Evolutionary conservation across 2,888 invertebrate species (phyloP).

Genomic region (Lepidochrysops patricia): DNA sequence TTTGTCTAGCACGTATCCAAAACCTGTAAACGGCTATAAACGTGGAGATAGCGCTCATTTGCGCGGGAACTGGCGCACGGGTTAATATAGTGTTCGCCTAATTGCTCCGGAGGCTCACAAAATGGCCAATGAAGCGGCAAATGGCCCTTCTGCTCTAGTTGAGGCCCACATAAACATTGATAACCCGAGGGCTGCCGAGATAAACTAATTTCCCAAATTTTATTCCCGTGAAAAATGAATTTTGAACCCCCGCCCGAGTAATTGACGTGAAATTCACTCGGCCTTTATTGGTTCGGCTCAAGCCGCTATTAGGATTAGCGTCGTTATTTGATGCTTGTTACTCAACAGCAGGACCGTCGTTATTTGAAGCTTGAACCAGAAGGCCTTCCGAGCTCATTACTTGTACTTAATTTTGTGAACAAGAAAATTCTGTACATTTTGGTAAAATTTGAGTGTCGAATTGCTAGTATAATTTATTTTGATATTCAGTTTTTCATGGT

Average conservation of each 20-base stretch:
- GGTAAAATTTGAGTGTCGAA: not conserved
- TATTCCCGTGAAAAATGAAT: slow-evolving; percentile 55
- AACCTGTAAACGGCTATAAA: too few species aligned
- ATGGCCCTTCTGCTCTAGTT: slow-evolving; percentile 66
- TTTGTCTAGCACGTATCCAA: too few species aligned
- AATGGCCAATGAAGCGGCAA: slow-evolving; percentile 58
- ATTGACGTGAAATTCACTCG: slow-evolving; percentile 45
- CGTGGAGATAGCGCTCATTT: slow-evolving; percentile 8
- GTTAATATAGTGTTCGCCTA: slow-evolving; percentile 28
- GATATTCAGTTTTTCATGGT: too few species aligned
- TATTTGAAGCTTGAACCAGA: not conserved
- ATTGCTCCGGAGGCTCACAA: slow-evolving; percentile 47
- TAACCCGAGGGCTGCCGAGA: slow-evolving; percentile 30
- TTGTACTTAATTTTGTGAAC: not conserved
- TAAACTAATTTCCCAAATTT: slow-evolving; percentile 51
- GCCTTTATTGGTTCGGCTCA: slow-evolving; percentile 28
- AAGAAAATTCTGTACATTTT: too few species aligned
- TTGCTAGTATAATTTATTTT: not conserved
- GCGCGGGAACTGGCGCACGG: not conserved
- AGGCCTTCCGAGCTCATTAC: not conserved
- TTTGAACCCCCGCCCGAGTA: slow-evolving; percentile 40
- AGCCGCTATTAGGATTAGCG: slow-evolving; percentile 18
- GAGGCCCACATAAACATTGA: slow-evolving; percentile 39
- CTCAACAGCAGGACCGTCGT: not conserved
- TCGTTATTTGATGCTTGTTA: slow-evolving; percentile 4